phyloP scores from a whole-genome alignment of 2,888 invertebrate genomes.

The Eugnorisma glareosa region DNA sequence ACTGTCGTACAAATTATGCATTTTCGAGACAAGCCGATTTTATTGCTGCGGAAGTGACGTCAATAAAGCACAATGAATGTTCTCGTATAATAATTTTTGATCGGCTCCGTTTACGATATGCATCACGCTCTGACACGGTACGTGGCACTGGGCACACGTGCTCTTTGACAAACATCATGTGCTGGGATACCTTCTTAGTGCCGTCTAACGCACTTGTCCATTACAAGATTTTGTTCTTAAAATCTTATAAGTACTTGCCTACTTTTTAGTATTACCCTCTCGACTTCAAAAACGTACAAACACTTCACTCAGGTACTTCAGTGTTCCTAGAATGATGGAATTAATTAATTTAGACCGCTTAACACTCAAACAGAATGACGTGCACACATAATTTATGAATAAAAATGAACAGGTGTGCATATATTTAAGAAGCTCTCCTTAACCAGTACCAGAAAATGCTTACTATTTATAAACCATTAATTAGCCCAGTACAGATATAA shows the following conservation, averaged over 20 bases:
- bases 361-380: conserved; percentile 59
- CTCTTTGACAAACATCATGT: conserved; percentile 59
- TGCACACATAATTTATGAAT: conserved; percentile 61
- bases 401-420: conserved; percentile 57
- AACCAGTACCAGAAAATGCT: conserved; percentile 45
- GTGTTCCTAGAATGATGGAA: conserved; percentile 64
- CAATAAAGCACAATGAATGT: conserved; percentile 89
- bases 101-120: conserved; percentile 83
- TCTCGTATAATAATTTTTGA: conserved; percentile 88
- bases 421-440: conserved; percentile 62
- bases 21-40: conserved; percentile 89
- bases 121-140: conserved; percentile 80
- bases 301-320: conserved; percentile 58
- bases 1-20: conserved; percentile 90
- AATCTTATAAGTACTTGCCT: conserved; percentile 53
- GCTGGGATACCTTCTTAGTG: conserved; percentile 35
- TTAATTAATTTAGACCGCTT: conserved; percentile 65
- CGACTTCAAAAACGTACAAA: conserved; percentile 63
- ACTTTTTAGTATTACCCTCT: conserved; percentile 62
- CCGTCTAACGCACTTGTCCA: conserved; percentile 55
- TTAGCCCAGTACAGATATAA: conserved; percentile 51
- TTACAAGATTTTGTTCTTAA: conserved; percentile 68
- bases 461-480: conserved; percentile 51
- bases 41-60: conserved; percentile 89
- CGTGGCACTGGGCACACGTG: conserved; percentile 70